Percentiles rank a stretch among this genome's conserved stretches.
phyloP scores from a whole-genome alignment of 1,140 invertebrate genomes.

The roundworm (Caenorhabditis elegans) region WBcel235 BX284602.5:8126001-8126500 shows the following conservation, averaged over 20 bases:
- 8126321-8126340: neutral
- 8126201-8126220: neutral
- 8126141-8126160: no score
- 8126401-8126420: neutral
- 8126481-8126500: no score
- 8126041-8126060: no score
- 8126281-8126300: conserved; percentile 25
- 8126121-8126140: no score
- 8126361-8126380: conserved; percentile 18
- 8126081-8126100: no score
- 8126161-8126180: neutral
- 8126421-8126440: neutral
- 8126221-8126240: neutral
- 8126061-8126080: no score
- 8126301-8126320: neutral
- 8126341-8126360: neutral
- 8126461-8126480: neutral
- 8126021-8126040: no score
- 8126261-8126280: neutral
- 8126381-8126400: neutral
- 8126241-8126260: neutral
- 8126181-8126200: neutral
- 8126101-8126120: no score
- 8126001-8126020: no score
- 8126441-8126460: neutral